These are phyloP conservation scores for Leucopternis melanops DNA, from an alignment of 2,113 vertebrate species.

Conservation along the genomic window DNA sequence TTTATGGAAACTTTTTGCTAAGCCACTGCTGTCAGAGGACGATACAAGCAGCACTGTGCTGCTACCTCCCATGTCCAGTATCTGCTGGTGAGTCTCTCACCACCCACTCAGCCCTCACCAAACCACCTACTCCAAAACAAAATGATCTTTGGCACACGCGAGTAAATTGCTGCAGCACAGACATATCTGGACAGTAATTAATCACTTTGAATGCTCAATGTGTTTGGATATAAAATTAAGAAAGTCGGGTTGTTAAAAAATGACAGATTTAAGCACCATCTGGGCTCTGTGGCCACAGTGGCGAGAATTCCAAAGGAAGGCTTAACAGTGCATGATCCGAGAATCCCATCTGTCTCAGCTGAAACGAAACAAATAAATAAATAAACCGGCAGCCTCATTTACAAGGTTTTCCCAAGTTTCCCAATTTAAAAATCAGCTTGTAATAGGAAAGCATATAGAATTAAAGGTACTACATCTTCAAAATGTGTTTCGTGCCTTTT, in stretches of 20 bases:
- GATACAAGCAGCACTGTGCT: not conserved
- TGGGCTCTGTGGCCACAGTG: slow-evolving; percentile 78
- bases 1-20: not conserved
- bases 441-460: not conserved
- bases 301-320: slow-evolving; percentile 81
- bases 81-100: not conserved
- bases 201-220: slow-evolving; percentile 73
- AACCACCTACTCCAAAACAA: not conserved
- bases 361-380: slow-evolving; percentile 69
- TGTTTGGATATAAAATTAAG: slow-evolving; percentile 80
- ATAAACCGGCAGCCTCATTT: slow-evolving; percentile 49
- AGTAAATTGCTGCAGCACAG: slow-evolving; percentile 57
- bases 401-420: slow-evolving; percentile 44
- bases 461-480: not conserved
- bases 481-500: not conserved
- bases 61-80: not conserved
- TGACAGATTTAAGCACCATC: slow-evolving; percentile 83
- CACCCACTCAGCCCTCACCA: not conserved
- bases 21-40: not conserved
- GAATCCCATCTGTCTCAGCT: slow-evolving; percentile 80
- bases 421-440: slow-evolving; percentile 23
- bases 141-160: slow-evolving; percentile 20
- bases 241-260: slow-evolving; percentile 79
- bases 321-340: slow-evolving; percentile 79
- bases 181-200: slow-evolving; percentile 76